Percentiles rank a stretch among this genome's conserved stretches.
These are phyloP conservation scores for Marronus borbonicus DNA, from an alignment of 2,888 invertebrate genomes.

Conservation along the genomic window DNA sequence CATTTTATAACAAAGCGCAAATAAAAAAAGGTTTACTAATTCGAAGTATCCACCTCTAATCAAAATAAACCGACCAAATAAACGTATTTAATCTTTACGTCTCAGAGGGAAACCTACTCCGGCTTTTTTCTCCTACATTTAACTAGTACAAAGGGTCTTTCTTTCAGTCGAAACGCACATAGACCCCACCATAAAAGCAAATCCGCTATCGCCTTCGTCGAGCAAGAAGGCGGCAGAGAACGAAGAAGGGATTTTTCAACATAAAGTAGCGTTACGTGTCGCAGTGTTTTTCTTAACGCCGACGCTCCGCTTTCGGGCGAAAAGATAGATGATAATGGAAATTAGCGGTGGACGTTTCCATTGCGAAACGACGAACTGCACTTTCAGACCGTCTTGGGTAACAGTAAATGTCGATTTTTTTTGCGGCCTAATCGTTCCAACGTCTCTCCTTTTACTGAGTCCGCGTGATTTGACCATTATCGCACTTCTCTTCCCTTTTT, in stretches of 20 bases:
- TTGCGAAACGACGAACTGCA: conserved; percentile 63
- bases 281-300: conserved; percentile 60
- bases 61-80: conserved; percentile 21
- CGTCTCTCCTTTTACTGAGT: conserved; percentile 20
- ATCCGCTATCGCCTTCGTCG: not conserved
- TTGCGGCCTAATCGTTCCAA: conserved; percentile 23
- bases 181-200: conserved; percentile 3
- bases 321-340: conserved; percentile 70
- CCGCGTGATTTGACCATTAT: conserved; percentile 34
- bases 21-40: not conserved
- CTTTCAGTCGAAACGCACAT: conserved; percentile 5
- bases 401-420: conserved; percentile 38
- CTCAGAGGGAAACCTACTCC: conserved; percentile 13
- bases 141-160: conserved; percentile 21
- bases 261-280: conserved; percentile 63
- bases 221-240: not conserved
- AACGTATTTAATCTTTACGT: conserved; percentile 11
- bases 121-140: conserved; percentile 25
- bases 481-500: not conserved
- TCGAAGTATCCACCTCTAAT: not conserved
- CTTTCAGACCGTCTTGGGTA: conserved; percentile 59
- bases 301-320: conserved; percentile 42
- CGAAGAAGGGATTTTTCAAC: conserved; percentile 51
- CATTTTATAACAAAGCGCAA: not conserved
- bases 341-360: conserved; percentile 66